Evolutionary conservation across 1,140 invertebrate species (phyloP).

Genomic region (Cyrtorhinus lividipennis): DNA sequence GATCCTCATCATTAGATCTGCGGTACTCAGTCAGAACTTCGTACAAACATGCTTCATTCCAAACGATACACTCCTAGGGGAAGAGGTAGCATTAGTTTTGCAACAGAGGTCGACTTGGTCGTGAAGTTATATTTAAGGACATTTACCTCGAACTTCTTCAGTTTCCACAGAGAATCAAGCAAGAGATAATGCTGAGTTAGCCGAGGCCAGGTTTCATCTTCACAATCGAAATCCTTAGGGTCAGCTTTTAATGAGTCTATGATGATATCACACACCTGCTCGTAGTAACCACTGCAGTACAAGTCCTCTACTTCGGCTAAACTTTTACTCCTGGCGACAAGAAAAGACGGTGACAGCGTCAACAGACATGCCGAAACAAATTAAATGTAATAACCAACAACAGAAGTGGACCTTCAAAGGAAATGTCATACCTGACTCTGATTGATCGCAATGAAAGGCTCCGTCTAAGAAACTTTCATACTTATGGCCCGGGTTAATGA

Average conservation of each 20-base stretch:
- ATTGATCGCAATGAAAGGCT: too few relatives aligned
- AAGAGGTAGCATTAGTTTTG: neutral
- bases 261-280: slow-evolving; percentile 46
- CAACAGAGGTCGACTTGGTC: neutral
- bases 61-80: slow-evolving; percentile 51
- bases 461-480: too few relatives aligned
- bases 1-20: slow-evolving; percentile 29
- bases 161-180: slow-evolving; percentile 18
- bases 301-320: slow-evolving; percentile 39
- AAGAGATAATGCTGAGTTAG: slow-evolving; percentile 34
- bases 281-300: slow-evolving; percentile 43
- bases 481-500: too few relatives aligned
- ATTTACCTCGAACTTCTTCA: slow-evolving; percentile 16
- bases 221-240: slow-evolving; percentile 23
- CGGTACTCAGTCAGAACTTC: slow-evolving; percentile 29
- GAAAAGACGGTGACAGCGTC: too few relatives aligned
- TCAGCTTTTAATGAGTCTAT: slow-evolving; percentile 43
- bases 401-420: too few relatives aligned
- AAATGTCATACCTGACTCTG: too few relatives aligned
- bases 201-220: slow-evolving; percentile 35
- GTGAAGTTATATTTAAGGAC: too few relatives aligned
- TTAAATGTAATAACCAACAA: too few relatives aligned
- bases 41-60: slow-evolving; percentile 56
- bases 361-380: too few relatives aligned
- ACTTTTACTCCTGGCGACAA: slow-evolving; percentile 37